Percentiles rank a stretch among this genome's conserved stretches.
Evolutionary conservation across 2,797 vertebrate genomes (phyloP).

Genomic region (Micrastur ruficollis): DNA sequence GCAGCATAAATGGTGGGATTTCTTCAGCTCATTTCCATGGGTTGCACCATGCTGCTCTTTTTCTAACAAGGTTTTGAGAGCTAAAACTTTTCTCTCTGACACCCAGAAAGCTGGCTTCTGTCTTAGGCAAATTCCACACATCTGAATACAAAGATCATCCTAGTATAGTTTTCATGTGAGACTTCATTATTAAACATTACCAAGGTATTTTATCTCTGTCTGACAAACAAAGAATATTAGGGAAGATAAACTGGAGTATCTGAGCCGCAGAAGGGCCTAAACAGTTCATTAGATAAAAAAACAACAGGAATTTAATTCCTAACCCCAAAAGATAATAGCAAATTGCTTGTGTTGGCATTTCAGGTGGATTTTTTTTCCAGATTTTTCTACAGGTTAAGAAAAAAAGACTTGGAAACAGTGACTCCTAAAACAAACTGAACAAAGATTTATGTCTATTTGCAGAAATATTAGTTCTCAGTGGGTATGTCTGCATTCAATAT

Average conservation of each 20-base stretch:
- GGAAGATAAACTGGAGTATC: not conserved
- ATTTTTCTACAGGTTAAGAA: not conserved
- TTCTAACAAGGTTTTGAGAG: not conserved
- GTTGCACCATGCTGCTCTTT: not conserved
- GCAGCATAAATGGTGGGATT: not conserved
- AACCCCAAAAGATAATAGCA: not conserved
- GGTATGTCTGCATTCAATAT: not conserved
- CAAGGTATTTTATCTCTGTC: not conserved
- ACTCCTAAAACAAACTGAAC: not conserved
- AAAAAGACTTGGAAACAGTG: not conserved
- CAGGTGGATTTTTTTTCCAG: not conserved
- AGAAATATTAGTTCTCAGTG: not conserved
- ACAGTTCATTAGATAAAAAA: not conserved
- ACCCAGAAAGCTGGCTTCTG: not conserved
- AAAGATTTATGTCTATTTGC: not conserved
- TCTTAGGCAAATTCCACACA: not conserved
- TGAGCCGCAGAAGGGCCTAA: not conserved
- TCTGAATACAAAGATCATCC: not conserved
- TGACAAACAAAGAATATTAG: conserved; percentile 18
- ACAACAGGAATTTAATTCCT: not conserved
- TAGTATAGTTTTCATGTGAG: not conserved
- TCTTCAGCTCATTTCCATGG: not conserved
- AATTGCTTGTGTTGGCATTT: not conserved
- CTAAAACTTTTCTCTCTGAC: not conserved
- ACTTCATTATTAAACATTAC: conserved; percentile 30